Evolutionary conservation across 1,140 invertebrate genomes (phyloP).

Genomic region (Platyura marginata): DNA sequence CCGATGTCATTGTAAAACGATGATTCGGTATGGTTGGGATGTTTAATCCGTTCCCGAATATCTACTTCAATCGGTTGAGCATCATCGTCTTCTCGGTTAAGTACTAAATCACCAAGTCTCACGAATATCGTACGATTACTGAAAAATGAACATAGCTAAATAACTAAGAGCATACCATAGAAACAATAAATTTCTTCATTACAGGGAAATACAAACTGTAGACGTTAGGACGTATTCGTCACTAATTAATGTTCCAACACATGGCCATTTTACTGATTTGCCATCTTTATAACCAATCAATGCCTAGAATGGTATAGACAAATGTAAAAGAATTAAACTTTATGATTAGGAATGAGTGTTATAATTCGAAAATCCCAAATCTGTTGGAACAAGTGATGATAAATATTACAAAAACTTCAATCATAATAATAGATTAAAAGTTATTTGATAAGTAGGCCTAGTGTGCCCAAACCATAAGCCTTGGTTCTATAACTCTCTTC

Average conservation of each 20-base stretch:
- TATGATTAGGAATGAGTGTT: too few species aligned
- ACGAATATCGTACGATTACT: conserved; percentile 18
- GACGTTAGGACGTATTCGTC: conserved; percentile 21
- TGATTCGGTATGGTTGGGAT: conserved; percentile 27
- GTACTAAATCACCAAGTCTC: conserved; percentile 32
- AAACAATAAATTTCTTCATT: neutral
- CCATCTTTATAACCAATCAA: conserved; percentile 12
- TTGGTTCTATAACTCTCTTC: too few species aligned
- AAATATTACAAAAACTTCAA: too few species aligned
- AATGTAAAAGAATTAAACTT: too few species aligned
- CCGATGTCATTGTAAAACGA: conserved; percentile 35
- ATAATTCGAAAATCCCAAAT: too few species aligned
- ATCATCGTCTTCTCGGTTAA: conserved; percentile 23
- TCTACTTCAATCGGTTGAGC: conserved; percentile 22
- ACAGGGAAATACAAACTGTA: conserved; percentile 17
- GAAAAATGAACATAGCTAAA: conserved; percentile 4
- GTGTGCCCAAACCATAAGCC: too few species aligned
- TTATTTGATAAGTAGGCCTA: too few species aligned
- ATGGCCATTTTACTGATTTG: conserved; percentile 12
- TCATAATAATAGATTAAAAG: too few species aligned
- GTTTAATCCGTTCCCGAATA: conserved; percentile 24
- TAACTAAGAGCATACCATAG: neutral
- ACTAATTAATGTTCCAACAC: conserved; percentile 23
- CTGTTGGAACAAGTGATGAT: too few species aligned
- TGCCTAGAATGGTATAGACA: neutral